These are phyloP conservation scores for Lateolabrax maculatus DNA, from an alignment of 2,797 vertebrate genomes.

Conservation along the genomic window DNA sequence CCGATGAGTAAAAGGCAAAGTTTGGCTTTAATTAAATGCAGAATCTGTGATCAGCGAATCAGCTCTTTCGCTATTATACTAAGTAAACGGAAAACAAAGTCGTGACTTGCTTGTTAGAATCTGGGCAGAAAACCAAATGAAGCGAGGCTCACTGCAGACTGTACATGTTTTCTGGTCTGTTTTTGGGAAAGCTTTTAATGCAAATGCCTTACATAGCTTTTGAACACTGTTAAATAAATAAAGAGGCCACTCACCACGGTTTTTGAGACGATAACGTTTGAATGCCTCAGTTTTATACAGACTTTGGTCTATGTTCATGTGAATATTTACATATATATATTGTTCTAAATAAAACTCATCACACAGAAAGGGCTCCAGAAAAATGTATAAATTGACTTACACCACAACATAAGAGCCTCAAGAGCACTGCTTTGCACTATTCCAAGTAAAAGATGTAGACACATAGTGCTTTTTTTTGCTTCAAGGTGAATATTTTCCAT, in stretches of 20 bases:
- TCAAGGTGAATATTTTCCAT: not conserved
- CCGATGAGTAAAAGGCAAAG: slow-evolving; percentile 41
- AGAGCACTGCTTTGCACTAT: not conserved
- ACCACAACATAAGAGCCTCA: not conserved
- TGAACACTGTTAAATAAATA: slow-evolving; percentile 45
- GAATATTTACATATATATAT: not conserved
- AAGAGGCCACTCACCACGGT: slow-evolving; percentile 8
- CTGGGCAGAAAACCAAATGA: slow-evolving; percentile 10
- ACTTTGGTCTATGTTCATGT: not conserved
- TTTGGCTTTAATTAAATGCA: slow-evolving; percentile 59
- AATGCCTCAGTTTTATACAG: not conserved
- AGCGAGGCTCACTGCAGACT: slow-evolving; percentile 1
- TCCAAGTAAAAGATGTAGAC: not conserved
- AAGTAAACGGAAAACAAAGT: slow-evolving; percentile 30
- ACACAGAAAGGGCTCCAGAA: not conserved
- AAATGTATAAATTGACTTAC: not conserved
- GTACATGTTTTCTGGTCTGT: not conserved
- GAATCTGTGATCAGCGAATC: slow-evolving; percentile 34
- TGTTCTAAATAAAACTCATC: not conserved
- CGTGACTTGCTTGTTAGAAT: slow-evolving; percentile 27
- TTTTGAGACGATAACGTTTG: slow-evolving; percentile 13
- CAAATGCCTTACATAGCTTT: slow-evolving; percentile 16
- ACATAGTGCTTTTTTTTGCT: not conserved
- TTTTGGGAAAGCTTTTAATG: slow-evolving; percentile 46
- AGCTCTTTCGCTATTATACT: slow-evolving; percentile 6